phyloP scores from a whole-genome alignment of 2,888 invertebrate species.

The Lacanobia oleracea region DNA sequence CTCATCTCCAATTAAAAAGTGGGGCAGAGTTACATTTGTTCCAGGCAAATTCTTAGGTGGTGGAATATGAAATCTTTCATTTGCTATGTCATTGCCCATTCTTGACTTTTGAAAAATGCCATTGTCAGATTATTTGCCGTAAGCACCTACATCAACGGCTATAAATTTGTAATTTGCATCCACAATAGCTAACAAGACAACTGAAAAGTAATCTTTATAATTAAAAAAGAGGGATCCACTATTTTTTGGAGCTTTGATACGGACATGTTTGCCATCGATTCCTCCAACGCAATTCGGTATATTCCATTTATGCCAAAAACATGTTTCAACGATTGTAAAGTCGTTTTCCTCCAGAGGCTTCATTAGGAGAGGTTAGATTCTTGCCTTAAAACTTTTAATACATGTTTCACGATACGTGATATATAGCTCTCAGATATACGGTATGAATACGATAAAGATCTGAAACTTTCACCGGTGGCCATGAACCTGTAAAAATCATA shows the following conservation, averaged over 20 bases:
- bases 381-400: conserved; percentile 30
- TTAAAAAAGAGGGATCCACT: no score
- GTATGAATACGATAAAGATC: conserved; percentile 31
- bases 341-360: conserved; percentile 21
- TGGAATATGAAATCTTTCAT: conserved; percentile 18
- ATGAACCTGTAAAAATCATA: conserved; percentile 22
- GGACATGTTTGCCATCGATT: no score
- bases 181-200: no score
- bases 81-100: conserved; percentile 23
- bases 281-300: conserved; percentile 11
- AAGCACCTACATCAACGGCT: no score
- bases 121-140: no score
- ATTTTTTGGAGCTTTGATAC: no score
- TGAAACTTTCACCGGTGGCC: conserved; percentile 32
- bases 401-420: conserved; percentile 30
- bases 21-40: conserved; percentile 35
- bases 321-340: conserved; percentile 24
- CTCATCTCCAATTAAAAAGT: conserved; percentile 42
- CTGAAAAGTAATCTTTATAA: no score
- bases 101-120: no score
- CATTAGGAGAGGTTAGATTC: conserved; percentile 26
- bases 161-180: no score
- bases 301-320: conserved; percentile 17
- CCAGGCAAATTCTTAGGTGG: conserved; percentile 34
- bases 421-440: conserved; percentile 36